These are phyloP conservation scores for Cantharis rufa DNA, from an alignment of 2,888 invertebrate species.

Conservation along the genomic window DNA sequence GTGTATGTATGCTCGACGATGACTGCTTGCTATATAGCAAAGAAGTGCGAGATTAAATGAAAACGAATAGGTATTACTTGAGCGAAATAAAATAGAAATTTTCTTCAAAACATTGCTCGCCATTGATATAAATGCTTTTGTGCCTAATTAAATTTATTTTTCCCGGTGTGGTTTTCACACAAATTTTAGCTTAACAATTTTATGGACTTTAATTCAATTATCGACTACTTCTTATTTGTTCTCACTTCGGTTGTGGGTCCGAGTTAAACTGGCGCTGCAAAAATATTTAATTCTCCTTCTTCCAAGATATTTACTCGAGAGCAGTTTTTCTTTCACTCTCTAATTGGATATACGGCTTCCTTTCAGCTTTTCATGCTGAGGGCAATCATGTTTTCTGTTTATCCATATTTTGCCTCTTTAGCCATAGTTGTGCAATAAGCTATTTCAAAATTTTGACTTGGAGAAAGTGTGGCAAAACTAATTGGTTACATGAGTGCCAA, in stretches of 20 bases:
- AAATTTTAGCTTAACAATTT: neutral
- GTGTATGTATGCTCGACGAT: conserved; percentile 10
- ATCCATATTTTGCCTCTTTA: neutral
- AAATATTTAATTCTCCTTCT: neutral
- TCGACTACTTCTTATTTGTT: neutral
- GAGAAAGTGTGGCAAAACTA: neutral
- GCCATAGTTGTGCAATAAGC: neutral
- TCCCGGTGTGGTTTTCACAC: neutral
- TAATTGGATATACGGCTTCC: neutral
- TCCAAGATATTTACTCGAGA: neutral
- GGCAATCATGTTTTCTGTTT: neutral
- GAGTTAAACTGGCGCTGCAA: neutral
- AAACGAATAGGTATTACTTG: neutral
- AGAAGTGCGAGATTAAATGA: neutral
- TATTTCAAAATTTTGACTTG: neutral
- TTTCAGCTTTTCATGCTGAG: neutral
- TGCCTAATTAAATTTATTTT: neutral
- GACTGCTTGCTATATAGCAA: neutral
- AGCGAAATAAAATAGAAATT: neutral
- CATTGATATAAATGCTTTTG: neutral
- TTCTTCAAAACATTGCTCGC: neutral
- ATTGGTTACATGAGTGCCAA: neutral
- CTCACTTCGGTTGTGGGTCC: neutral
- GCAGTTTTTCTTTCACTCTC: neutral
- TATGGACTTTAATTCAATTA: neutral